Base-by-base conservation (phyloP, 2,888 invertebrate species). In the Ophion obscuratus region DNA sequence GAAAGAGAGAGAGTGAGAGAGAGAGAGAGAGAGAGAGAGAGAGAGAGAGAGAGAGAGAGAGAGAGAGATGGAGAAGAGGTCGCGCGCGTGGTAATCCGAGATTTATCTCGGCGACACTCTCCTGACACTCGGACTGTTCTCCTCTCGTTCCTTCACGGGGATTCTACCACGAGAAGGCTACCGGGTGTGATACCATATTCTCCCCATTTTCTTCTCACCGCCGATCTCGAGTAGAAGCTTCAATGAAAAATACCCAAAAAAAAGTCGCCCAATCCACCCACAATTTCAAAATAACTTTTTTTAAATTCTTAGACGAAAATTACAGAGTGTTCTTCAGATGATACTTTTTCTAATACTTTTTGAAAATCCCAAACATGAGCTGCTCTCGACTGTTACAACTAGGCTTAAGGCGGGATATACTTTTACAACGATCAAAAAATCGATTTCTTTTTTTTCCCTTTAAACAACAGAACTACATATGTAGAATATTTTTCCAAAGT, bases 51-150 rank as follows among this genome's bases (percentile, higher is more conserved):
- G 70, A 79, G 24, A 1, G 87, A 89, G 86, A 88, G 89, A 89
- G 47, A 73, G 70, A 79, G 53, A 73, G 73, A 70, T 17, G 53
- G 74, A 57, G 76, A 62, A 20, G 76, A 83, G 78, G 75, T 71
- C 82, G 75, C 75, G 71, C 85, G 84, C 83, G 80, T 83, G 91
- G 91, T 93, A 93, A 93, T 93, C 93, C 93, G 92, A 93, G 92
- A 93, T 93, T 93, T 93, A 93, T 93, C 92, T 92, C 90, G 89
- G 88, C 91, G 89, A 87, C 91, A 90, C 90, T 86, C 74, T 70
- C 75, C 75, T 89, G 90, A 90, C 90, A 89, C 86, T 88, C 85
- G 81, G 89, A 89, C 87, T 75, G 47, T 81, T 81, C 68, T 73
- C 59, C 74, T 73, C 67, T 73, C 40, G 68, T 74, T 81, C 73